phyloP scores from a whole-genome alignment of 1,140 invertebrate genomes.

The Paralvinella palmiformis region DNA sequence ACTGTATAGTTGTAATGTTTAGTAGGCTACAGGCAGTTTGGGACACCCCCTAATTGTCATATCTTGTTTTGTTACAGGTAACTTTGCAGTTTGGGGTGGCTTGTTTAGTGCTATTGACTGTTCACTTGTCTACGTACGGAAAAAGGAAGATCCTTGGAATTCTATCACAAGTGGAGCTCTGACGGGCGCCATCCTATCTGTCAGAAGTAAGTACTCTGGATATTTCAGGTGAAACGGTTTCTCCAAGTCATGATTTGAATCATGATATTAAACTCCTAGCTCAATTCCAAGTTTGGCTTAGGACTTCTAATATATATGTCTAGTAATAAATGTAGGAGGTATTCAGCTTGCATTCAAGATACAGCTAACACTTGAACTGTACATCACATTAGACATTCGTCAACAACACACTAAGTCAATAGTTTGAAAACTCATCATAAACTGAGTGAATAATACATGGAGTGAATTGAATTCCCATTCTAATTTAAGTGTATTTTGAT shows the following conservation, averaged over 20 bases:
- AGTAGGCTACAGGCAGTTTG: too few species aligned
- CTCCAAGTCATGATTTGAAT: not conserved
- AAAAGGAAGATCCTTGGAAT: constrained; percentile 97
- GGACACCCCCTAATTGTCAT: too few species aligned
- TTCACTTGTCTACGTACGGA: constrained; percentile 82
- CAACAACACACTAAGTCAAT: too few species aligned
- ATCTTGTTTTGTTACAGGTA: constrained; percentile 38
- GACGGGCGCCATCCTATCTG: constrained; percentile 89
- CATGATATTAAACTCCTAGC: not conserved
- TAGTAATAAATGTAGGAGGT: not conserved
- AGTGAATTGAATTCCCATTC: too few species aligned
- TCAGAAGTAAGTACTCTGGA: constrained; percentile 67
- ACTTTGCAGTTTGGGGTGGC: constrained; percentile 63
- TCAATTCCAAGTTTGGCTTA: not conserved
- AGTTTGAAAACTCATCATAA: too few species aligned
- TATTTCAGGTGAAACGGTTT: not conserved
- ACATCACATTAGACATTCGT: too few species aligned
- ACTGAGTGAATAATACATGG: too few species aligned
- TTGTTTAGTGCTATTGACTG: constrained; percentile 98
- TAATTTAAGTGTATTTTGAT: too few species aligned
- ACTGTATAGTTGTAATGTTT: too few species aligned
- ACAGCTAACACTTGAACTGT: too few species aligned
- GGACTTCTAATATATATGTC: not conserved
- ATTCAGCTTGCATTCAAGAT: not conserved
- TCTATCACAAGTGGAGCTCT: constrained; percentile 93